Evolutionary conservation across 2,888 invertebrate genomes (phyloP).

Genomic region (Crepidodera aurea): DNA sequence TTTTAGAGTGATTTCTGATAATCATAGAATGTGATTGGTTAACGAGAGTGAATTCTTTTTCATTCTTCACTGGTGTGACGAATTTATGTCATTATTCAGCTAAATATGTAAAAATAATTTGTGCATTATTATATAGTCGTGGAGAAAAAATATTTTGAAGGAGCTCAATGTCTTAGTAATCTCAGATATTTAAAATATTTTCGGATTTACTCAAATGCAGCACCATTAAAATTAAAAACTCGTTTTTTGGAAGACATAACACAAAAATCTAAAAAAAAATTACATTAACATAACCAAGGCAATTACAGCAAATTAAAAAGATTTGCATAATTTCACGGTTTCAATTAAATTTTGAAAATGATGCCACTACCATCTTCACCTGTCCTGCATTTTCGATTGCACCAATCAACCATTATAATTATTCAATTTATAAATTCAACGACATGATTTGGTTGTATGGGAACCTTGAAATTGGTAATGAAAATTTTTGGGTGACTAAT

Average conservation of each 20-base stretch:
- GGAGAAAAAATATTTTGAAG: too few relatives aligned
- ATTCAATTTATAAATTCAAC: conserved; percentile 14
- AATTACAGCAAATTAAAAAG: conserved; percentile 18
- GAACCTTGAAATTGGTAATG: conserved; percentile 17
- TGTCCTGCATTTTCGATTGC: conserved; percentile 16
- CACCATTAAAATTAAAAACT: neutral
- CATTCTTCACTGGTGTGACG: too few relatives aligned
- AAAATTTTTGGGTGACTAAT: conserved; percentile 13
- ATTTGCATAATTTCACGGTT: conserved; percentile 18
- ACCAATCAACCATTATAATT: conserved; percentile 12
- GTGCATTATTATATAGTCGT: too few relatives aligned
- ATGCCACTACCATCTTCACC: neutral
- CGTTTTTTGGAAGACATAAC: neutral
- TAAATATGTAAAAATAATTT: too few relatives aligned
- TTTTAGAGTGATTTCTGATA: too few relatives aligned
- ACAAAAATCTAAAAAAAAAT: conserved; percentile 1
- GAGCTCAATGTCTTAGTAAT: too few relatives aligned
- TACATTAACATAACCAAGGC: conserved; percentile 12
- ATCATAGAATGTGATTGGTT: too few relatives aligned
- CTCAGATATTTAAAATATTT: too few relatives aligned
- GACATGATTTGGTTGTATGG: neutral
- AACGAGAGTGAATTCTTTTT: too few relatives aligned
- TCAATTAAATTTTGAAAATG: conserved; percentile 5
- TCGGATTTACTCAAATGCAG: too few relatives aligned
- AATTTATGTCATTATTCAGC: too few relatives aligned